Percentiles rank a stretch among this genome's conserved stretches.
These are phyloP conservation scores for Orientallactaga sibirica DNA, from an alignment of 2,797 vertebrate genomes.

Conservation along the genomic window DNA sequence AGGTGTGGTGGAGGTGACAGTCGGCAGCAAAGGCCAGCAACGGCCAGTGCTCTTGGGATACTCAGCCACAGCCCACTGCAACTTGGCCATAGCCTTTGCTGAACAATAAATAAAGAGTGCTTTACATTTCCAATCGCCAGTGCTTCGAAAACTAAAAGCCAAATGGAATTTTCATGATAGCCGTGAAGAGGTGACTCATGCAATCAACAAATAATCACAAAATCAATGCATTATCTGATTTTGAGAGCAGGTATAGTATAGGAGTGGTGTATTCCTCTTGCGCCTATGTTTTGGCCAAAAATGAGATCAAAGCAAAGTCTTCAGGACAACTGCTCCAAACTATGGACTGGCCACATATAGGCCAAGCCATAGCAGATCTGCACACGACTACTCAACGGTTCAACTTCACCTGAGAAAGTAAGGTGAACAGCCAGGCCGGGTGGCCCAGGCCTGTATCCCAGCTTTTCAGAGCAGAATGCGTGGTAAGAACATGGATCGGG, in stretches of 20 bases:
- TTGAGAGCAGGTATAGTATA: not conserved
- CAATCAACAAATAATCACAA: not conserved
- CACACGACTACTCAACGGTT: not conserved
- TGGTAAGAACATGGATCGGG: not conserved
- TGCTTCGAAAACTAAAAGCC: not conserved
- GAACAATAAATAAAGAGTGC: not conserved
- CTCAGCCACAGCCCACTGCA: not conserved
- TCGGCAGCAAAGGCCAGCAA: not conserved
- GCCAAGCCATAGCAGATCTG: not conserved
- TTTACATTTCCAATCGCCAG: not conserved
- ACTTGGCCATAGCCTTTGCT: not conserved
- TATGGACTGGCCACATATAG: not conserved
- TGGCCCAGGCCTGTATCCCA: not conserved
- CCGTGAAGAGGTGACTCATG: not conserved
- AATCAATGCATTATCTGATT: not conserved
- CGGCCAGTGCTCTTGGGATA: not conserved
- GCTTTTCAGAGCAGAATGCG: not conserved
- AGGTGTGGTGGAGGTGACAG: not conserved
- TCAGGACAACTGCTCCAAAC: too few species aligned
- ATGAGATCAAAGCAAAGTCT: not conserved
- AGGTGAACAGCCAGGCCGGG: not conserved
- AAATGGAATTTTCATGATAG: not conserved
- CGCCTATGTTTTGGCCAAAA: not conserved
- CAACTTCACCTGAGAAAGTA: slow-evolving; percentile 16
- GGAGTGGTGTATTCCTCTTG: not conserved